phyloP scores from a whole-genome alignment of 2,888 invertebrate species.

The Habroteleia sp. region DNA sequence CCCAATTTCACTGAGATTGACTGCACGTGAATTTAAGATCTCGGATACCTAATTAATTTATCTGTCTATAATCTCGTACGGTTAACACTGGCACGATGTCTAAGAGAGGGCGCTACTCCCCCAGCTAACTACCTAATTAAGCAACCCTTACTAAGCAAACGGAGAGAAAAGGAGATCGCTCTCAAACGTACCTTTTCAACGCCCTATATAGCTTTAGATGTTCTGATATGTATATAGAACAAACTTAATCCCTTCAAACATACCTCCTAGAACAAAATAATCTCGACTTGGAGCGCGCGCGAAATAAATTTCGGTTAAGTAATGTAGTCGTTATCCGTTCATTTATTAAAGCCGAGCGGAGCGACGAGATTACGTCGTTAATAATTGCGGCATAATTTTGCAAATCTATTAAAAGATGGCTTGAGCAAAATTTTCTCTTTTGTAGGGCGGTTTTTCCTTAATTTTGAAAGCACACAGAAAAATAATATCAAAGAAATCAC shows the following conservation, averaged over 20 bases:
- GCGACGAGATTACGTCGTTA: slow-evolving; percentile 1
- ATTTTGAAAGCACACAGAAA: too few species aligned
- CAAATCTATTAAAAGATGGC: too few species aligned
- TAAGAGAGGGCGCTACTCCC: slow-evolving; percentile 63
- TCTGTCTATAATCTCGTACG: slow-evolving; percentile 73
- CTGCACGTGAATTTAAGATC: slow-evolving; percentile 65
- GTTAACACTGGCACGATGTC: slow-evolving; percentile 67
- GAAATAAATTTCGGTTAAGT: slow-evolving; percentile 38
- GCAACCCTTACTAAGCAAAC: slow-evolving; percentile 70
- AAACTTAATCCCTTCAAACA: slow-evolving; percentile 48
- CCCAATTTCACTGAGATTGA: slow-evolving; percentile 35
- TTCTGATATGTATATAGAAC: slow-evolving; percentile 50
- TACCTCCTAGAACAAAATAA: slow-evolving; percentile 44
- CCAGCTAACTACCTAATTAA: slow-evolving; percentile 75
- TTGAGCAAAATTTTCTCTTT: too few species aligned
- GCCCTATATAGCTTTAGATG: slow-evolving; percentile 45
- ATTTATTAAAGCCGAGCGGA: slow-evolving; percentile 15
- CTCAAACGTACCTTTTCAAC: slow-evolving; percentile 61
- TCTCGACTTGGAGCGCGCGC: slow-evolving; percentile 23
- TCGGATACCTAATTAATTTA: slow-evolving; percentile 74
- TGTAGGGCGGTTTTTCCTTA: too few species aligned
- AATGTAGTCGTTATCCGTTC: slow-evolving; percentile 19
- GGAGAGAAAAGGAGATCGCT: slow-evolving; percentile 61
- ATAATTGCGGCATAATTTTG: too few species aligned
- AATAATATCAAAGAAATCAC: too few species aligned